Conservation (phyloP, 1,140 invertebrate species). For the Drosophila lacertosa region DNA sequence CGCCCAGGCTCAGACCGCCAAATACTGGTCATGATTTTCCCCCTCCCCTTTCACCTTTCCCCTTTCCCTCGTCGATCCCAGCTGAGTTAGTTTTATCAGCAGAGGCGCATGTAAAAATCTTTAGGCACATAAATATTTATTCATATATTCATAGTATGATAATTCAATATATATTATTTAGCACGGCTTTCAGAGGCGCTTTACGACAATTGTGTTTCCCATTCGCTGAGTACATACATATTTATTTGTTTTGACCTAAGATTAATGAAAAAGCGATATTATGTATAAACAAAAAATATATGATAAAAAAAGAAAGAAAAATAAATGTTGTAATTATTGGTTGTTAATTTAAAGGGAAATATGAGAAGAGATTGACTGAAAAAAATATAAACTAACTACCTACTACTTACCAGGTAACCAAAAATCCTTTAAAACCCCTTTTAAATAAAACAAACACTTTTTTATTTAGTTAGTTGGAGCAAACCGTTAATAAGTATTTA, state of each 20-base stretch:
- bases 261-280: conserved; percentile 45
- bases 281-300: conserved; percentile 29
- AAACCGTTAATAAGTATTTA: conserved; percentile 72
- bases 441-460: conserved; percentile 41
- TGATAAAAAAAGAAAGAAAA: conserved; percentile 1
- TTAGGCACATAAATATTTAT: conserved; percentile 46
- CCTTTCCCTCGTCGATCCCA: too few species aligned
- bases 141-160: conserved; percentile 41
- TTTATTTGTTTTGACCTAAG: conserved; percentile 38
- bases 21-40: conserved; percentile 76
- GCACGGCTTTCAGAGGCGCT: conserved; percentile 59
- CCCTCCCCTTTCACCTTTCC: neutral
- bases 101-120: conserved; percentile 52
- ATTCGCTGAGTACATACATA: conserved; percentile 37
- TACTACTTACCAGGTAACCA: too few species aligned
- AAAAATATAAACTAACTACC: too few species aligned
- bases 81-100: conserved; percentile 39
- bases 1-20: conserved; percentile 72
- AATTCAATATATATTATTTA: conserved; percentile 39
- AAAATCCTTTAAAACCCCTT: too few species aligned
- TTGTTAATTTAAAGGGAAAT: neutral
- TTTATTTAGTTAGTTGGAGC: conserved; percentile 73
- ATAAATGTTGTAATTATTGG: neutral
- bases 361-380: too few species aligned
- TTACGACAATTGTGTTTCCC: conserved; percentile 28